These are phyloP conservation scores for Upupa epops DNA, from an alignment of 2,113 vertebrate genomes.

Conservation along the genomic window DNA sequence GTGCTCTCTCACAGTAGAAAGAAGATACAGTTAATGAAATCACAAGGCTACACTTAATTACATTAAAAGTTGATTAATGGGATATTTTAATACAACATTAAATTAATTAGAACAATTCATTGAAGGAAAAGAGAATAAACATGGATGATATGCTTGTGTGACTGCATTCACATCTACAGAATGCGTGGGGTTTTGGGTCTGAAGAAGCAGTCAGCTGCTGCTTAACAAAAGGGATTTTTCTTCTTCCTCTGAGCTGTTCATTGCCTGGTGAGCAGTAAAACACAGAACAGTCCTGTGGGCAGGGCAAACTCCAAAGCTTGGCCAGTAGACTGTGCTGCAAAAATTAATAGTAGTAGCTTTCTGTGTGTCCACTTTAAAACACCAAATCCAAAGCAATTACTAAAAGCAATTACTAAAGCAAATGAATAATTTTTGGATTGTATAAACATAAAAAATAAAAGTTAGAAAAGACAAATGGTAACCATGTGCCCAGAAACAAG, in stretches of 20 bases:
- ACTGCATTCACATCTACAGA: not conserved
- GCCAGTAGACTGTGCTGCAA: not conserved
- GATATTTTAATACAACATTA: not conserved
- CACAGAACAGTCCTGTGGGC: not conserved
- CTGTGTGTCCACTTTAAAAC: not conserved
- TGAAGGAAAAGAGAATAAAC: not conserved
- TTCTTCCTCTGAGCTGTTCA: not conserved
- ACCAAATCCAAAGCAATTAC: not conserved
- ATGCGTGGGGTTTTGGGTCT: fast-evolving
- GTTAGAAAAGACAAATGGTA: not conserved
- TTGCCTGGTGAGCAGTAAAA: not conserved
- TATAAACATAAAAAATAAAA: not conserved
- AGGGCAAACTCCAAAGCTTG: not conserved
- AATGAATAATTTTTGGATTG: not conserved
- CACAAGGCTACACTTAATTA: not conserved
- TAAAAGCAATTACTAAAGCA: not conserved
- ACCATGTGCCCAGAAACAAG: not conserved
- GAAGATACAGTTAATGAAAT: not conserved
- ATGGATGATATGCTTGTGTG: not conserved
- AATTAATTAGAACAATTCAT: not conserved
- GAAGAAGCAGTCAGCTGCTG: not conserved
- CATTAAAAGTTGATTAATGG: not conserved
- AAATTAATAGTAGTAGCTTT: not conserved
- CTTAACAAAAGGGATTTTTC: not conserved
- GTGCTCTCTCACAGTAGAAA: not conserved